These are phyloP conservation scores for Ceriagrion tenellum DNA, from an alignment of 2,888 invertebrate species.

Conservation along the genomic window DNA sequence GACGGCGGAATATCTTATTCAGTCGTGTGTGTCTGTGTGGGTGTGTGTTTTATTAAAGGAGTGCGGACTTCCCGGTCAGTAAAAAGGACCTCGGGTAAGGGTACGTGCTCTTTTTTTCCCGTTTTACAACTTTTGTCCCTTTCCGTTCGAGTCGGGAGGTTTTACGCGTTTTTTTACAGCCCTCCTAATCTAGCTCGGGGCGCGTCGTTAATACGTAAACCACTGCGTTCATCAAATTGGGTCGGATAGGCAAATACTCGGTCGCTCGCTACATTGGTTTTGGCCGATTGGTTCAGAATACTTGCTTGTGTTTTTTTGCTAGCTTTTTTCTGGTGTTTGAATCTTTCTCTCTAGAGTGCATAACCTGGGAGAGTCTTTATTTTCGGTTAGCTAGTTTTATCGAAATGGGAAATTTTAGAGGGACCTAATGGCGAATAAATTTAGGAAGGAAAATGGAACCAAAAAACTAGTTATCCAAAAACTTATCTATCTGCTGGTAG, in stretches of 20 bases:
- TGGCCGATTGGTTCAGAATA: neutral
- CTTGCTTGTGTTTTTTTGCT: too few relatives aligned
- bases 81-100: neutral
- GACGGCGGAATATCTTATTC: conserved; percentile 41
- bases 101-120: neutral
- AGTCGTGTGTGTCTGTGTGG: neutral
- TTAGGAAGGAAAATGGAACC: too few relatives aligned
- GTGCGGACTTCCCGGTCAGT: neutral
- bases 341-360: too few relatives aligned
- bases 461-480: too few relatives aligned
- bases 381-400: too few relatives aligned
- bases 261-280: neutral
- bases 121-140: conserved; percentile 16
- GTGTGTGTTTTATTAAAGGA: conserved; percentile 37
- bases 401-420: too few relatives aligned
- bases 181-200: neutral
- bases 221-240: neutral
- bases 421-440: too few relatives aligned
- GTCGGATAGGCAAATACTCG: neutral
- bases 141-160: neutral
- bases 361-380: too few relatives aligned
- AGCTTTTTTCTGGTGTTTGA: too few relatives aligned
- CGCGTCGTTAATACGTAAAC: conserved; percentile 4
- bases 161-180: neutral
- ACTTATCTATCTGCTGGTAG: too few relatives aligned